Conservation (phyloP, 1,140 invertebrate genomes). For the Hypothenemus hampei region DNA sequence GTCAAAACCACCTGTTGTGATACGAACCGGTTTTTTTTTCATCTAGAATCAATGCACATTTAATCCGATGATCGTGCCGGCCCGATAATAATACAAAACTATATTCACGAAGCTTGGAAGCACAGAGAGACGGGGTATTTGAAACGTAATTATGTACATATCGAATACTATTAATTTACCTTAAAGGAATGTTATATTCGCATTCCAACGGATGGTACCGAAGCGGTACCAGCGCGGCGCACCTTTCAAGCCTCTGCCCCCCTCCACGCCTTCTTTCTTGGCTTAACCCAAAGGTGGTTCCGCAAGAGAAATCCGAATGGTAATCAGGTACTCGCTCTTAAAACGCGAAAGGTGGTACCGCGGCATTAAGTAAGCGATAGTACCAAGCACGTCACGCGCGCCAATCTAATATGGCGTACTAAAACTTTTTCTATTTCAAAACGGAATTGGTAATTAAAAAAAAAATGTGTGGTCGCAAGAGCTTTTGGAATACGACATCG, state of each 20-base stretch:
- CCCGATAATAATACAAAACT: not conserved
- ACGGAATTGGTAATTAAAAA: not conserved
- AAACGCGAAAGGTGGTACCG: conserved; percentile 14
- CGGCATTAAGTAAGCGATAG: not conserved
- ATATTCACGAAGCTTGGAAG: not conserved
- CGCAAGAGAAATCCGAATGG: conserved; percentile 14
- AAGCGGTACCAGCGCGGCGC: conserved; percentile 8
- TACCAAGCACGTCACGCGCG: too few relatives aligned
- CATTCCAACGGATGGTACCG: conserved; percentile 10
- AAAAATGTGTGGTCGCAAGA: too few relatives aligned
- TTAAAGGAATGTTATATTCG: not conserved
- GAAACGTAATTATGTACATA: too few relatives aligned
- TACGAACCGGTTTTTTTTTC: not conserved
- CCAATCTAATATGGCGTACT: too few relatives aligned
- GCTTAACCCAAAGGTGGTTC: conserved; percentile 3
- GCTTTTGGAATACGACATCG: too few relatives aligned
- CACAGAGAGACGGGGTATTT: too few relatives aligned
- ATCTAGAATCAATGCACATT: not conserved
- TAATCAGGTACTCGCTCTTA: too few relatives aligned
- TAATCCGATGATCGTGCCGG: not conserved
- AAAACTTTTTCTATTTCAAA: not conserved
- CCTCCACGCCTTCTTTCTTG: too few relatives aligned
- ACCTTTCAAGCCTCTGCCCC: conserved; percentile 7
- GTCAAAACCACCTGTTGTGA: conserved; percentile 5
- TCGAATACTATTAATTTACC: too few relatives aligned